phyloP scores from a whole-genome alignment of 2,797 vertebrate genomes.

The Pempheris klunzingeri region DNA sequence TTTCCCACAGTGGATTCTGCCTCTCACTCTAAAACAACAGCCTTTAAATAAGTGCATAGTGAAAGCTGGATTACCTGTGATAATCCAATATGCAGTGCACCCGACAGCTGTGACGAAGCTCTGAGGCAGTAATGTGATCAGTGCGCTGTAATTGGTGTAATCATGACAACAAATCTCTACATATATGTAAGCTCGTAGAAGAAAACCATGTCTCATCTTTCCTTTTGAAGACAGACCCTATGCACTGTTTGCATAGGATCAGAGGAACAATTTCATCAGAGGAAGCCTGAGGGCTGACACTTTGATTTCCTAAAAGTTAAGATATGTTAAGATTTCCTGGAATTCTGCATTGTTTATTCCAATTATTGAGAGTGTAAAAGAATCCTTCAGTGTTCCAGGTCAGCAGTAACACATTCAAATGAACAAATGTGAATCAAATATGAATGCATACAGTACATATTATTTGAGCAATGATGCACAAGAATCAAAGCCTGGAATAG shows the following conservation, averaged over 20 bases:
- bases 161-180: slow-evolving; percentile 43
- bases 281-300: not conserved
- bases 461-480: not conserved
- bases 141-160: slow-evolving; percentile 35
- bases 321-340: not conserved
- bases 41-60: slow-evolving; percentile 50
- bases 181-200: not conserved
- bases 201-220: slow-evolving; percentile 4
- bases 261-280: no score
- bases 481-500: no score
- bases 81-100: slow-evolving; percentile 51
- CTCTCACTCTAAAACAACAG: slow-evolving; percentile 49
- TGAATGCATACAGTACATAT: not conserved
- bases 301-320: no score
- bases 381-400: not conserved
- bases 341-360: not conserved
- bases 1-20: slow-evolving; percentile 30
- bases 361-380: not conserved
- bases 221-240: not conserved
- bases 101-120: slow-evolving; percentile 41
- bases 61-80: slow-evolving; percentile 50
- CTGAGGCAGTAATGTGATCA: slow-evolving; percentile 43
- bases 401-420: not conserved
- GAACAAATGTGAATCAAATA: not conserved
- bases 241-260: no score